Conservation (phyloP, 1,140 invertebrate species). For the Megathymus violae region DNA sequence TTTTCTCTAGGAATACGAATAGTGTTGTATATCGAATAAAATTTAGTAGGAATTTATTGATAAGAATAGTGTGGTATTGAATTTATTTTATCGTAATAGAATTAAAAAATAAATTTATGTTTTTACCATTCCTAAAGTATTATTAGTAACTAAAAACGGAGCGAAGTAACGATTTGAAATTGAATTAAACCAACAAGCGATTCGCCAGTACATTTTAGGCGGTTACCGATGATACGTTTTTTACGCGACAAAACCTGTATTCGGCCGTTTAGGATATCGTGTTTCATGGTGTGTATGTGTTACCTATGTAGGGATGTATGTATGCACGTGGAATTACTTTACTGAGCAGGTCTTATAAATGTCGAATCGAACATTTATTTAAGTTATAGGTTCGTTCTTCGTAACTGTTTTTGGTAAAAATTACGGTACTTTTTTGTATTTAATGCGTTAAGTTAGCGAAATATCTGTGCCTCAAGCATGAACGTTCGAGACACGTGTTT, state of each 20-base stretch:
- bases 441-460: too few relatives aligned
- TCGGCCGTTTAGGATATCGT: conserved; percentile 45
- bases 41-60: too few relatives aligned
- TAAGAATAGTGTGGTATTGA: too few relatives aligned
- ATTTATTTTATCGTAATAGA: too few relatives aligned
- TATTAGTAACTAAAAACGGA: too few relatives aligned
- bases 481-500: conserved; percentile 34
- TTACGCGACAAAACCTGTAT: conserved; percentile 44
- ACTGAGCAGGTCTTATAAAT: background rate
- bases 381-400: too few relatives aligned
- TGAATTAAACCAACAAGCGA: conserved; percentile 1
- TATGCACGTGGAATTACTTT: conserved; percentile 26
- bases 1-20: too few relatives aligned
- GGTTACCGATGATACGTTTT: conserved; percentile 30
- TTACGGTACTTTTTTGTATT: too few relatives aligned
- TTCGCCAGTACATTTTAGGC: conserved; percentile 24
- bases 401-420: too few relatives aligned
- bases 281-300: conserved; percentile 26
- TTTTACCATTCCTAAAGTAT: too few relatives aligned
- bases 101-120: too few relatives aligned
- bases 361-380: background rate
- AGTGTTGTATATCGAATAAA: too few relatives aligned
- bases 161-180: background rate
- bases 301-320: conserved; percentile 23
- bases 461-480: conserved; percentile 4